A percentile compares a stretch with the other conserved stretches of the same genome.
phyloP scores from a whole-genome alignment of 1,140 invertebrate species.

The Cyrtorhinus lividipennis region DNA sequence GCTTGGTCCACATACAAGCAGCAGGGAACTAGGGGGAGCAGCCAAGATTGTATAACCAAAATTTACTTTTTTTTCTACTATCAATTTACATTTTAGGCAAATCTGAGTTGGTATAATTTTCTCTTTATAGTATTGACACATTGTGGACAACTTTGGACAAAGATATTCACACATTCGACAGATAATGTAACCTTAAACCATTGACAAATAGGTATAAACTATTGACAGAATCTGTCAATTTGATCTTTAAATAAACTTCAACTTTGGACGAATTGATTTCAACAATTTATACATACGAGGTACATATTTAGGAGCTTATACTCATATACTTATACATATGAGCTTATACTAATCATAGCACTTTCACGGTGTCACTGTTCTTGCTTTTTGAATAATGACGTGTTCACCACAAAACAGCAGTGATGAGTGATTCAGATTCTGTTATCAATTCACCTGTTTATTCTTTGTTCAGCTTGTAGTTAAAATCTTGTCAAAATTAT shows the following conservation, averaged over 20 bases:
- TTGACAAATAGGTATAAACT: neutral
- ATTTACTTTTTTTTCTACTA: no score
- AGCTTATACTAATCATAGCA: neutral
- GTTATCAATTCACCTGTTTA: neutral
- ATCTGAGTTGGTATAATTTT: no score
- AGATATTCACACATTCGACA: neutral
- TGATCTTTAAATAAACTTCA: no score
- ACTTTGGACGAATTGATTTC: neutral
- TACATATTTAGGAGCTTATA: neutral
- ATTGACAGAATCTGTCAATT: no score
- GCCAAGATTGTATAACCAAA: no score
- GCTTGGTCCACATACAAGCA: no score
- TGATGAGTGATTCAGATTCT: neutral
- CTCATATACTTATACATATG: neutral
- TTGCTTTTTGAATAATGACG: neutral
- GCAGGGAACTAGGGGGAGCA: no score
- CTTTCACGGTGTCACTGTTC: neutral
- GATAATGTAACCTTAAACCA: neutral
- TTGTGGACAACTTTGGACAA: neutral
- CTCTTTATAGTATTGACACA: neutral
- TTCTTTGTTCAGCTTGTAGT: no score
- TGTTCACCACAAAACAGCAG: neutral
- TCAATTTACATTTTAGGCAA: no score
- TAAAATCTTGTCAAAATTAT: no score
- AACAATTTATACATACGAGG: neutral